A percentile compares a stretch with the other conserved stretches of the same genome.
These are phyloP conservation scores for Drosophila insularis DNA, from an alignment of 1,140 invertebrate genomes.

Conservation along the genomic window DNA sequence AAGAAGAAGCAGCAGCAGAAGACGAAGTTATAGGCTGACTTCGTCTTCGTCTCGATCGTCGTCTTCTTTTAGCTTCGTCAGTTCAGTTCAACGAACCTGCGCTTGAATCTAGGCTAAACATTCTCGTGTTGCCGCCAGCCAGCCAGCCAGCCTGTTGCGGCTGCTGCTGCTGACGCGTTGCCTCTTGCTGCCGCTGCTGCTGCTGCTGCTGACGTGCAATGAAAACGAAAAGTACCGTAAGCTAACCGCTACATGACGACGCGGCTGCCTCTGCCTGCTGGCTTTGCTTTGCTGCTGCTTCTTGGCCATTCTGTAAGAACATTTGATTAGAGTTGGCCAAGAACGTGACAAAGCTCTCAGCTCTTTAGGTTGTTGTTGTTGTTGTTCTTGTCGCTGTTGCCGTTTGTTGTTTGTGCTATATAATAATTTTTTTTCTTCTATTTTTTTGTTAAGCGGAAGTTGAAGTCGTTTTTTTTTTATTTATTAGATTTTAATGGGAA, in stretches of 20 bases:
- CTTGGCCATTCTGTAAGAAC: slow-evolving; percentile 40
- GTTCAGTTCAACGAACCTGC: slow-evolving; percentile 82
- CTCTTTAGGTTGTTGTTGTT: neutral
- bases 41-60: slow-evolving; percentile 6
- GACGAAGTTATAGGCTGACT: slow-evolving; percentile 12
- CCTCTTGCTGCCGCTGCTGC: slow-evolving; percentile 3
- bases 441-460: slow-evolving; percentile 59
- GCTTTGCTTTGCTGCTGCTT: neutral
- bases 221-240: slow-evolving; percentile 83
- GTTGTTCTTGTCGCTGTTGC: neutral
- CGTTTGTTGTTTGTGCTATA: slow-evolving; percentile 8
- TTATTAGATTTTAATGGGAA: slow-evolving; percentile 77
- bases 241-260: slow-evolving; percentile 76
- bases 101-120: slow-evolving; percentile 82
- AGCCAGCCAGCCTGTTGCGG: slow-evolving; percentile 10
- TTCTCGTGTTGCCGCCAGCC: slow-evolving; percentile 63
- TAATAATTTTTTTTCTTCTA: slow-evolving; percentile 54
- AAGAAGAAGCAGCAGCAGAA: slow-evolving; percentile 14
- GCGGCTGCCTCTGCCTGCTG: neutral
- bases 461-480: slow-evolving; percentile 52
- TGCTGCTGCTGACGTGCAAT: slow-evolving; percentile 76
- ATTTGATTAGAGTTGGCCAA: slow-evolving; percentile 32
- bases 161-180: slow-evolving; percentile 26
- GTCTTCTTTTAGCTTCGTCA: slow-evolving; percentile 28
- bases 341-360: slow-evolving; percentile 18